These are phyloP conservation scores for Arvicanthis niloticus DNA, from an alignment of 2,113 vertebrate genomes.

Conservation along the genomic window DNA sequence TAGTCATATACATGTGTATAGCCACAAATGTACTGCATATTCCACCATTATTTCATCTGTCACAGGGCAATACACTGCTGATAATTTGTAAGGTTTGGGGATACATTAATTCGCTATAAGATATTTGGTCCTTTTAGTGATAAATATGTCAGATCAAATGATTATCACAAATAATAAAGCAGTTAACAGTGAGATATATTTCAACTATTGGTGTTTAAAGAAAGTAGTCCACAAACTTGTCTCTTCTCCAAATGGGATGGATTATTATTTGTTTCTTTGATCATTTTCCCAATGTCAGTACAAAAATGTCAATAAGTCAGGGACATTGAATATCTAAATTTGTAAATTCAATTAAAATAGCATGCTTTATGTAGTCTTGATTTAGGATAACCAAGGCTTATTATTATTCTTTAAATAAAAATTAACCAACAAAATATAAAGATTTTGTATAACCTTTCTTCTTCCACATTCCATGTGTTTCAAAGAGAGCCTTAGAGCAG, in stretches of 20 bases:
- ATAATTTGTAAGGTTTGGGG: not conserved
- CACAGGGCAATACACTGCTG: not conserved
- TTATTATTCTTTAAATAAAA: not conserved
- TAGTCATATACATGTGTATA: not conserved
- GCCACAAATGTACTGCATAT: not conserved
- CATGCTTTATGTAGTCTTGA: accelerated
- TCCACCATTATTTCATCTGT: not conserved
- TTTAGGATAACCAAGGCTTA: not conserved
- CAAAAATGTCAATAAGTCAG: not conserved
- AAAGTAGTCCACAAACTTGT: not conserved
- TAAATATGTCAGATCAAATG: not conserved
- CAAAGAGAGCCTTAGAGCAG: not conserved
- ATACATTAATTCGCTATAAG: not conserved
- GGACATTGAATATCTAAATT: not conserved
- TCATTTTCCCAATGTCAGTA: not conserved
- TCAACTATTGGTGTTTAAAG: not conserved
- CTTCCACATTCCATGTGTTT: not conserved
- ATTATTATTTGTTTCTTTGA: not conserved
- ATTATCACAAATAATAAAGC: not conserved
- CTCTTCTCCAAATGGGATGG: not conserved
- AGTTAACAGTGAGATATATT: not conserved
- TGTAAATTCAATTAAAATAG: not conserved
- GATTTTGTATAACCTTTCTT: not conserved
- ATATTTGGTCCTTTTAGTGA: not conserved
- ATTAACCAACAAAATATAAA: not conserved